Evolutionary conservation across 1,140 invertebrate species (phyloP).

Genomic region (Sogatella furcifera): DNA sequence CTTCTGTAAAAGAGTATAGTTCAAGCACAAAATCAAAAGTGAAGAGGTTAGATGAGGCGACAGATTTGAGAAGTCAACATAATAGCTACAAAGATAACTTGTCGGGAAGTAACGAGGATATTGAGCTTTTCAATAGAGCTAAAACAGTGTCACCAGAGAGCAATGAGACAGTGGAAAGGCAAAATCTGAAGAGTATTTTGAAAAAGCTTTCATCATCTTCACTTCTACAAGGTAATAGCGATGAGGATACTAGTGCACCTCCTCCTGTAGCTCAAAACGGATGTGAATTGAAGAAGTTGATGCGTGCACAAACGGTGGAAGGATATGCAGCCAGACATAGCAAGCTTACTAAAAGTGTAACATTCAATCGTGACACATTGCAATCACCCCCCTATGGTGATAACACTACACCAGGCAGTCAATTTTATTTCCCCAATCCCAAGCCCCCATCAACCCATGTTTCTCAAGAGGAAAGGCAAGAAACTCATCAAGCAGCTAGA

Average conservation of each 20-base stretch:
- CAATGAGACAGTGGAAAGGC: conserved; percentile 71
- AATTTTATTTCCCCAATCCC: neutral
- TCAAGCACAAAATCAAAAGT: neutral
- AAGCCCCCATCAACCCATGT: neutral
- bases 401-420: neutral
- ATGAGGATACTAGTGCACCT: conserved; percentile 35
- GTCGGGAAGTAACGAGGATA: no score
- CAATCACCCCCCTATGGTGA: conserved; percentile 52
- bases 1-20: neutral
- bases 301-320: conserved; percentile 69
- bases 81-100: neutral
- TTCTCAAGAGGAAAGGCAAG: neutral
- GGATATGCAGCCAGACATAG: conserved; percentile 77
- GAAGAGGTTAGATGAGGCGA: neutral
- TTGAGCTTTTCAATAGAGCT: no score
- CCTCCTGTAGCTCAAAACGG: conserved; percentile 34
- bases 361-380: conserved; percentile 72
- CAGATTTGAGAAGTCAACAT: neutral
- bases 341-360: conserved; percentile 79
- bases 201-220: conserved; percentile 54
- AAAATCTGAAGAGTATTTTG: conserved; percentile 72
- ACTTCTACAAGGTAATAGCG: conserved; percentile 2
- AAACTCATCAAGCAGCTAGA: neutral
- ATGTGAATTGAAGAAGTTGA: conserved; percentile 37
- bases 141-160: conserved; percentile 8